Conservation (phyloP, 2,113 vertebrate genomes). For the Nycticorax nycticorax region DNA sequence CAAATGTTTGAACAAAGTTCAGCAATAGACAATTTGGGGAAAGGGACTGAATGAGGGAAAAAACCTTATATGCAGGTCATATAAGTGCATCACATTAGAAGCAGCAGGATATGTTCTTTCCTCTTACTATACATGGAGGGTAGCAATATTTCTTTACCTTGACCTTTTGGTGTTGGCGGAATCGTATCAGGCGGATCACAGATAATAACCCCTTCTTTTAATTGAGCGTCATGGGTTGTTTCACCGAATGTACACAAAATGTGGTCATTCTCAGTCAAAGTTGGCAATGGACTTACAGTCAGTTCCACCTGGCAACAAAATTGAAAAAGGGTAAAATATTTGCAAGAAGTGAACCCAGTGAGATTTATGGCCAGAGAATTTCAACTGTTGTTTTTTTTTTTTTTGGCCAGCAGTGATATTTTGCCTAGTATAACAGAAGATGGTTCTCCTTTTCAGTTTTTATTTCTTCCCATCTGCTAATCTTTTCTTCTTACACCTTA, state of each 20-base stretch:
- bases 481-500: neutral
- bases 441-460: neutral
- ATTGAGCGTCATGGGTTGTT: neutral
- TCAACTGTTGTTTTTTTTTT: neutral
- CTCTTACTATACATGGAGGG: neutral
- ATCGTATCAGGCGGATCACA: constrained; percentile 67
- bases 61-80: neutral
- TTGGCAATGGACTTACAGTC: constrained; percentile 73
- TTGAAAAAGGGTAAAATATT: neutral
- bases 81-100: neutral
- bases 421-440: neutral
- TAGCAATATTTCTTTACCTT: constrained; percentile 68
- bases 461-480: neutral
- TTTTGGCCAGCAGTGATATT: neutral
- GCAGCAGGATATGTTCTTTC: neutral
- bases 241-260: constrained; percentile 75
- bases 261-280: constrained; percentile 50
- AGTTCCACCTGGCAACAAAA: constrained; percentile 72
- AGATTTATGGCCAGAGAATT: neutral
- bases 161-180: constrained; percentile 63
- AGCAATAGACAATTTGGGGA: neutral
- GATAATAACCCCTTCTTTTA: constrained; percentile 44
- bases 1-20: neutral
- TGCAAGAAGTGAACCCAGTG: neutral
- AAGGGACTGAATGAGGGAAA: neutral